Evolutionary conservation across 1,140 invertebrate species (phyloP).

Genomic region (Ridgeia piscesae): DNA sequence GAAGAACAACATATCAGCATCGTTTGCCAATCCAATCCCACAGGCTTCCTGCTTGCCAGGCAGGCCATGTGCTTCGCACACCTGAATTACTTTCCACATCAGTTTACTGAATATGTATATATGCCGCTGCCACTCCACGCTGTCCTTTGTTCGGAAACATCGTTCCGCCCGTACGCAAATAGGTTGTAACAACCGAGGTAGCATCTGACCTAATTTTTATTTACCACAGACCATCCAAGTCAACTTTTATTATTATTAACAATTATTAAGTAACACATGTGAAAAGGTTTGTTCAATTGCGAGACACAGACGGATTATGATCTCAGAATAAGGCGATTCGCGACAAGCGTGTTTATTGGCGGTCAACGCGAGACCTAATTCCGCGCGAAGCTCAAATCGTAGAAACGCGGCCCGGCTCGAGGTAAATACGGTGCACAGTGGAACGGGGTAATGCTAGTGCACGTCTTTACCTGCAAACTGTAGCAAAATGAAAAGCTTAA

Average conservation of each 20-base stretch:
- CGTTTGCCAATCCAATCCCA: not conserved
- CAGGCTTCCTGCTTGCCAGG: too few relatives aligned
- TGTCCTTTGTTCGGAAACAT: not conserved
- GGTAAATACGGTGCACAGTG: slow-evolving; percentile 16
- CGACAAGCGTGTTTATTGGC: not conserved
- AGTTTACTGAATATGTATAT: not conserved
- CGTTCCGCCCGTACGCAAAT: not conserved
- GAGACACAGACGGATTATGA: not conserved
- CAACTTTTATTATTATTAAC: not conserved
- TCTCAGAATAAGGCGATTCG: not conserved
- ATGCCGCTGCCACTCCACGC: not conserved
- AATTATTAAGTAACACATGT: not conserved
- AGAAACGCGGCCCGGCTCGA: slow-evolving; percentile 9
- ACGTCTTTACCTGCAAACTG: not conserved
- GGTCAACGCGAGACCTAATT: not conserved
- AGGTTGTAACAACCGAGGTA: not conserved
- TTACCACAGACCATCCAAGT: not conserved
- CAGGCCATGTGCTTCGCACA: not conserved
- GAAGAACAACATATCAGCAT: not conserved
- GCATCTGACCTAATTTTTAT: not conserved
- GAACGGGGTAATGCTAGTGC: slow-evolving; percentile 16
- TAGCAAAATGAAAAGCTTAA: not conserved
- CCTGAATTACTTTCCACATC: not conserved
- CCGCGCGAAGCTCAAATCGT: slow-evolving; percentile 17
- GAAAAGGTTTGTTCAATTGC: not conserved